Base-by-base conservation (phyloP, 1,140 invertebrate species). In the Arion vulgaris region DNA sequence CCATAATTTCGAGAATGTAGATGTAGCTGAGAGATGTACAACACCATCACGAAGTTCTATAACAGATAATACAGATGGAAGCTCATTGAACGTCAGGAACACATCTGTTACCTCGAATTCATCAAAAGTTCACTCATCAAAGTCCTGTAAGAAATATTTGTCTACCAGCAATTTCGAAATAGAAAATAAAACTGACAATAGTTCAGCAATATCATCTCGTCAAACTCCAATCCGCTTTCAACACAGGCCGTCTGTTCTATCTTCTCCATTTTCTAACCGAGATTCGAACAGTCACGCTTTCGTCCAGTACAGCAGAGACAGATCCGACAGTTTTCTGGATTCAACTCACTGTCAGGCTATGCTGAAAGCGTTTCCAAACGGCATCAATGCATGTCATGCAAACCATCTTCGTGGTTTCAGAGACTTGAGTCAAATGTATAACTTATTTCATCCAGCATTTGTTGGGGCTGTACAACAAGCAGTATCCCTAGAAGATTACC, bases 401-500 rank as follows among this genome's bases (percentile, higher is more conserved):
- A 57, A 17, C 15, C 1, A 66, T 51, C 17, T 57, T 0, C 4
- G 76, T 23, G 15, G 66, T 28, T 23, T 78, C 23, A 57, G 76
- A 39, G 76, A 78, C 49, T 15, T 57, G n/a, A 53, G 53, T 28
- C 78, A 39, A 23, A 23, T 71, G 36, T 80, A 71, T 41, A 66
- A 62, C 17, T 28, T 49, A 0, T 80, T 80, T 26, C 78, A 80
- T 32, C 78, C 62, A 1, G 78, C 66, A 1, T 71, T 80, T 45
- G 39, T 80, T 1, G 68, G 62, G n/a, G 78, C 78, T 15, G 26
- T 79, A 1, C 76, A 49, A 19, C 39, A 19, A 32, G n/a, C 38
- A 1, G 39, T 39, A 0, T 57, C 62, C 45, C 19, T 80, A 38
- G 78, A 80, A 45, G 78, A 80, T 15, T 80, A 80, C 28, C 78